A percentile compares a stretch with the other conserved stretches of the same genome.
Evolutionary conservation across 1,140 invertebrate genomes (phyloP).

Genomic region (Papilio glaucus): DNA sequence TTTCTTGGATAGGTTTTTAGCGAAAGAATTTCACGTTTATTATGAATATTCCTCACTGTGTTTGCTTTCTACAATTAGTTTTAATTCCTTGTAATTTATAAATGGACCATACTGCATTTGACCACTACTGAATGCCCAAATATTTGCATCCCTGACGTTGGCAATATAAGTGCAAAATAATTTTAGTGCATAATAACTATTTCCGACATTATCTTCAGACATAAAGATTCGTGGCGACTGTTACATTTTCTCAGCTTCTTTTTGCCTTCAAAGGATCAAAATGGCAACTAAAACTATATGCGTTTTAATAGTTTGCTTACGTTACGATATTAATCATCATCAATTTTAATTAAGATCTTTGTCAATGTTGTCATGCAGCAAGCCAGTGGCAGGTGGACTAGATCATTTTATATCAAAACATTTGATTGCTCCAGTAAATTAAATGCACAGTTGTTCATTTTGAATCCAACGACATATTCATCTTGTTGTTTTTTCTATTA

Average conservation of each 20-base stretch:
- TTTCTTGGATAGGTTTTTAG: too few relatives aligned
- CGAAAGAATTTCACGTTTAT: too few relatives aligned
- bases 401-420: not conserved
- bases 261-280: not conserved
- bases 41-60: too few relatives aligned
- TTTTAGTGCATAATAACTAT: not conserved
- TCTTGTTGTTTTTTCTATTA: not conserved
- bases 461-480: not conserved
- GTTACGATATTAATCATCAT: slow-evolving; percentile 1
- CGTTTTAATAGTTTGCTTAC: not conserved
- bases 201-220: not conserved
- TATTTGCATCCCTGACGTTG: too few relatives aligned
- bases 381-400: not conserved
- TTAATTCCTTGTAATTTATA: too few relatives aligned
- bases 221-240: too few relatives aligned
- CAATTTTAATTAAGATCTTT: slow-evolving; percentile 18
- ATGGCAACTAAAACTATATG: too few relatives aligned
- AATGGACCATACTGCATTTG: too few relatives aligned
- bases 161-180: not conserved
- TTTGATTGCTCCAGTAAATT: not conserved
- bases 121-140: too few relatives aligned
- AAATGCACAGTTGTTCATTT: slow-evolving; percentile 15
- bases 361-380: not conserved
- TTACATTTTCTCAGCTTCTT: not conserved
- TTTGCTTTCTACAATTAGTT: too few relatives aligned